These are phyloP conservation scores for Archegozetes longisetosus DNA, from an alignment of 1,140 invertebrate genomes.

Conservation along the genomic window DNA sequence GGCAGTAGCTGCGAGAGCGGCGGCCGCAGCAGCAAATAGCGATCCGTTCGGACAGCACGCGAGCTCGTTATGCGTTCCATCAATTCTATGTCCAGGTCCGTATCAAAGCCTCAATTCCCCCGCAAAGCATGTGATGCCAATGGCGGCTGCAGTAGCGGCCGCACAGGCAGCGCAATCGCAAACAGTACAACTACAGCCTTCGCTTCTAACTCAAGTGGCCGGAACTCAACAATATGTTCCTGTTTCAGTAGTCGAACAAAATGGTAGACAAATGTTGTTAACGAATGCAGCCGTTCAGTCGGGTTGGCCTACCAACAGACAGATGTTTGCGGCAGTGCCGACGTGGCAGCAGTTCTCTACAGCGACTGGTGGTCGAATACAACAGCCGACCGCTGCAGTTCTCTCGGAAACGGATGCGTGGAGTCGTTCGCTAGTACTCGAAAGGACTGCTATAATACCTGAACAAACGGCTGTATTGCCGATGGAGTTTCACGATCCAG, in stretches of 20 bases:
- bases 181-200: slow-evolving; percentile 32
- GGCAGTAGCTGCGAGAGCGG: slow-evolving; percentile 40
- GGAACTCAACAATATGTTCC: slow-evolving; percentile 61
- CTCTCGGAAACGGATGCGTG: slow-evolving; percentile 51
- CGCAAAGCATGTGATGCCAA: slow-evolving; percentile 76
- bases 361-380: slow-evolving; percentile 42
- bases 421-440: slow-evolving; percentile 59
- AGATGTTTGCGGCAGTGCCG: slow-evolving; percentile 49
- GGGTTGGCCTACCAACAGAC: slow-evolving; percentile 54
- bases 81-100: slow-evolving; percentile 55
- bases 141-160: slow-evolving; percentile 46
- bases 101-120: slow-evolving; percentile 47
- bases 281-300: slow-evolving; percentile 46
- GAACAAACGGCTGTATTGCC: slow-evolving; percentile 23
- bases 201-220: slow-evolving; percentile 32
- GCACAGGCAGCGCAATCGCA: slow-evolving; percentile 46
- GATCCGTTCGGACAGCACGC: slow-evolving; percentile 42
- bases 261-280: slow-evolving; percentile 35
- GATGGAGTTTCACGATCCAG: slow-evolving; percentile 6
- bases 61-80: slow-evolving; percentile 52
- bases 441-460: slow-evolving; percentile 48
- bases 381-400: slow-evolving; percentile 42
- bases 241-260: slow-evolving; percentile 70
- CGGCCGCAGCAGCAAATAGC: slow-evolving; percentile 48
- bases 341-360: slow-evolving; percentile 63